phyloP scores from a whole-genome alignment of 2,888 invertebrate genomes.

The Camponotus fellah region DNA sequence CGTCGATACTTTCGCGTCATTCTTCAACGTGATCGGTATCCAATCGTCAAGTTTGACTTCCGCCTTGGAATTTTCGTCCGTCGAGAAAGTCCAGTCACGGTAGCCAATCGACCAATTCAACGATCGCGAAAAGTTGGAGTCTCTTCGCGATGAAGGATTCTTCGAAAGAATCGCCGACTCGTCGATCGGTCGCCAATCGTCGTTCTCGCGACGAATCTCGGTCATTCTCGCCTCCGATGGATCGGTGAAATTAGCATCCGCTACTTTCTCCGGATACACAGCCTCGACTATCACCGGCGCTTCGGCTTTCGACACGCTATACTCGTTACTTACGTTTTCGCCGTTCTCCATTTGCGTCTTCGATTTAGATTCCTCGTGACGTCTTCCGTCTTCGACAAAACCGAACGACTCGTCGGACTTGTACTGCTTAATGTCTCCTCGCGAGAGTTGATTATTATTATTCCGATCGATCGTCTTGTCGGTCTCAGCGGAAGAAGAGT shows the following conservation, averaged over 20 bases:
- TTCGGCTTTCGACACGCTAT: background rate
- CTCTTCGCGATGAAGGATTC: conserved; percentile 21
- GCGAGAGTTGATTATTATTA: background rate
- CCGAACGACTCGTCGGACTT: background rate
- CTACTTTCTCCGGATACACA: conserved; percentile 40
- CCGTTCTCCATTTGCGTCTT: background rate
- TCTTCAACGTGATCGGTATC: conserved; percentile 74
- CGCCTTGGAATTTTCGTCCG: conserved; percentile 40
- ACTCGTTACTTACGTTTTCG: background rate
- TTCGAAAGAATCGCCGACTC: background rate
- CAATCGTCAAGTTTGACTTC: conserved; percentile 80
- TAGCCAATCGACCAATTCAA: conserved; percentile 74
- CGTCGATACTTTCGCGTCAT: conserved; percentile 7
- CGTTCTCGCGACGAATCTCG: conserved; percentile 7
- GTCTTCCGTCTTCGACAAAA: background rate
- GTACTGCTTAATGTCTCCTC: background rate
- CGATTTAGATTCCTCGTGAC: background rate
- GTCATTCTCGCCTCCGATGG: background rate
- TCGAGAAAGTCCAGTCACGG: conserved; percentile 71
- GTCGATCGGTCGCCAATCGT: conserved; percentile 77
- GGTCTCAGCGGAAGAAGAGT: conserved; percentile 9
- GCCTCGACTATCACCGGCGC: conserved; percentile 50
- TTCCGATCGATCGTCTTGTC: background rate
- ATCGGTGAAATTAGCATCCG: background rate
- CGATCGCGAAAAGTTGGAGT: conserved; percentile 63